Conservation (phyloP, 2,888 invertebrate species). For the Steinernema hermaphroditum region DNA sequence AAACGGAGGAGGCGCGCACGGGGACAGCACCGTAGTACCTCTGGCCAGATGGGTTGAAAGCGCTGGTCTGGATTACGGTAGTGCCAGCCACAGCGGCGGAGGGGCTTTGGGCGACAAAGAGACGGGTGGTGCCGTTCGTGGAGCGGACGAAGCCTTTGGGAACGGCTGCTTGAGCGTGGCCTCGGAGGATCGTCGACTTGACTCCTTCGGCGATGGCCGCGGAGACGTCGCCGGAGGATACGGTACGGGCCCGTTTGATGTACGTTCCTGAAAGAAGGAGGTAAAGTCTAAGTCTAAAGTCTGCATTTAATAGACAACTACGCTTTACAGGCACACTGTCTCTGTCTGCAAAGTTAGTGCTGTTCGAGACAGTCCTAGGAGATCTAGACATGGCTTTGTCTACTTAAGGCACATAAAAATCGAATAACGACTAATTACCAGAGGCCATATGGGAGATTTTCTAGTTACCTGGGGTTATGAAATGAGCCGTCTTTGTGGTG, state of each 20-base stretch:
- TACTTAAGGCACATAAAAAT: no score
- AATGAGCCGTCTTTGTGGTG: background rate
- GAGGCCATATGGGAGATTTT: no score
- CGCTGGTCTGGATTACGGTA: background rate
- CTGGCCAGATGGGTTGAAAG: background rate
- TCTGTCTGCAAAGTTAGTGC: no score
- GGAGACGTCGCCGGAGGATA: constrained; percentile 4
- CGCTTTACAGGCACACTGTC: no score
- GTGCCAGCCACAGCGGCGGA: background rate
- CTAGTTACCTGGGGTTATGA: constrained; percentile 8
- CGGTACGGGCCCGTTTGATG: constrained; percentile 10
- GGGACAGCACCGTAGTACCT: background rate
- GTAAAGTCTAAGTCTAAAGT: background rate
- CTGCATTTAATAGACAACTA: no score
- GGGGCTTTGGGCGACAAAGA: background rate
- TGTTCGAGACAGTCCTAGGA: no score
- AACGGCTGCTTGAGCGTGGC: constrained; percentile 4
- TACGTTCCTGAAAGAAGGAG: background rate
- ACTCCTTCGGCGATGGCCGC: constrained; percentile 6
- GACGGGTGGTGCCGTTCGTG: constrained; percentile 1
- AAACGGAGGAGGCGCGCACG: constrained; percentile 11
- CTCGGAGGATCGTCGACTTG: constrained; percentile 20
- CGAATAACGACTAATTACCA: no score
- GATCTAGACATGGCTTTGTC: no score
- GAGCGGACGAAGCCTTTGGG: constrained; percentile 27